Conservation (phyloP, 2,888 invertebrate genomes). For the Mantis religiosa region DNA sequence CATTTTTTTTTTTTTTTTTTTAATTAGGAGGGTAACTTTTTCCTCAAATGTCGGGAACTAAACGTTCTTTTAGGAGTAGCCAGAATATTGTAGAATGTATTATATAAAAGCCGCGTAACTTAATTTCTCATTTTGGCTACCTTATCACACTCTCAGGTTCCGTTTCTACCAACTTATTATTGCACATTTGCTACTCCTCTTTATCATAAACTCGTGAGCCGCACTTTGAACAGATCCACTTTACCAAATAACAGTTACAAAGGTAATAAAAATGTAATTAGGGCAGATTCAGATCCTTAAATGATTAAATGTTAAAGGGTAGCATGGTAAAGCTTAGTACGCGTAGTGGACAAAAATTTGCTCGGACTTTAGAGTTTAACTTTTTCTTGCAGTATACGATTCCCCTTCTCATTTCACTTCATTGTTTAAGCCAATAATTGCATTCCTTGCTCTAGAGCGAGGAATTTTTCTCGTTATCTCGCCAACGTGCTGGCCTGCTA, state of each 20-base stretch:
- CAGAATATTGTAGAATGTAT: too few species aligned
- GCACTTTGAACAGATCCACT: not conserved
- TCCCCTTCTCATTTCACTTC: not conserved
- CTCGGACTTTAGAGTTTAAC: not conserved
- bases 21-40: too few species aligned
- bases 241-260: not conserved
- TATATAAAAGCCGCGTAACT: too few species aligned
- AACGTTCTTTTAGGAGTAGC: too few species aligned
- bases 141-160: too few species aligned
- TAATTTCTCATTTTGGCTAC: too few species aligned
- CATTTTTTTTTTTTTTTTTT: too few species aligned
- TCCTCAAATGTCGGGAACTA: too few species aligned
- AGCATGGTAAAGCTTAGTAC: not conserved
- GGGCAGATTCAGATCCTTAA: not conserved
- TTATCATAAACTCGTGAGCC: not conserved
- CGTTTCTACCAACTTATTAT: too few species aligned
- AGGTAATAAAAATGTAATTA: not conserved
- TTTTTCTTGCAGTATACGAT: not conserved
- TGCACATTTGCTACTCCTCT: not conserved
- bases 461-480: not conserved
- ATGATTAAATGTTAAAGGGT: not conserved
- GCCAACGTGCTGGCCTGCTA: not conserved
- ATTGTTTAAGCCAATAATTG: not conserved
- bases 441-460: not conserved
- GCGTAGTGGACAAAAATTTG: not conserved